Percentiles rank a stretch among this genome's conserved stretches.
These are phyloP conservation scores for Forpus xanthops DNA, from an alignment of 2,797 vertebrate species.

Conservation along the genomic window DNA sequence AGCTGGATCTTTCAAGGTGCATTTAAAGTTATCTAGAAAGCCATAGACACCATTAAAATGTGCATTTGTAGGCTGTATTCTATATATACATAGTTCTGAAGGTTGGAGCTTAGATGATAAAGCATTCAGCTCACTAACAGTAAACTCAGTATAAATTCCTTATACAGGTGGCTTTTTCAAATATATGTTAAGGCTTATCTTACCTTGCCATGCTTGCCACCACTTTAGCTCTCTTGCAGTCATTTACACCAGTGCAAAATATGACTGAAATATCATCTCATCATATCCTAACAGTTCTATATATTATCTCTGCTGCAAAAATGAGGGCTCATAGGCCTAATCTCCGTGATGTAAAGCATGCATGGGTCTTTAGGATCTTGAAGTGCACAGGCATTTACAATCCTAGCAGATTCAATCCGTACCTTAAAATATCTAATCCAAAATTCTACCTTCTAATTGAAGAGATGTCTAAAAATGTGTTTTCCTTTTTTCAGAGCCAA, in stretches of 20 bases:
- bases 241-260: neutral
- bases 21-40: neutral
- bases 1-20: neutral
- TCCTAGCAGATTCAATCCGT: neutral
- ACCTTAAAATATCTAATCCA: neutral
- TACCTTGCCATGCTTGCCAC: neutral
- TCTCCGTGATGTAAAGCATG: neutral
- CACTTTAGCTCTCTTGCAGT: neutral
- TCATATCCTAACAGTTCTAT: neutral
- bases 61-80: neutral
- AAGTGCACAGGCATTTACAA: neutral
- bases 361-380: neutral
- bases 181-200: neutral
- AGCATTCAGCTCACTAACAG: neutral
- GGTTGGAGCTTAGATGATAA: neutral
- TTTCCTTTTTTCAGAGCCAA: neutral
- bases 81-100: neutral
- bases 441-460: slow-evolving; percentile 8
- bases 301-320: neutral
- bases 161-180: neutral
- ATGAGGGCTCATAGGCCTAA: neutral
- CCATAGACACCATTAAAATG: neutral
- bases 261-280: neutral
- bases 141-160: neutral
- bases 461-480: neutral